Evolutionary conservation across 2,797 vertebrate genomes (phyloP), one percentile per base, ranked within the genome.

Genomic region (Ibycter americanus): DNA sequence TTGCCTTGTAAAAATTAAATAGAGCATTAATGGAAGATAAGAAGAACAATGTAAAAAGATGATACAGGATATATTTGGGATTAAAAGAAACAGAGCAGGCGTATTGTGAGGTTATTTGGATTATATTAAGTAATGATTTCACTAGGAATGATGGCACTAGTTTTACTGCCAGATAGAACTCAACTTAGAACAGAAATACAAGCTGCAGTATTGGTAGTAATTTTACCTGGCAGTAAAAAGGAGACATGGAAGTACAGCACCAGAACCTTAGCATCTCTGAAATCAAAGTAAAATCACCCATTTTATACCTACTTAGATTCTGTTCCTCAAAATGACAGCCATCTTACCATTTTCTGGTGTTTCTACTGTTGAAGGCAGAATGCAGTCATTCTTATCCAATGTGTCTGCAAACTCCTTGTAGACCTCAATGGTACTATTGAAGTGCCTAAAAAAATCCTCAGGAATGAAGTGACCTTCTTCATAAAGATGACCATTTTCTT

Each of bases 381-480:
- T 86, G 89, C 98, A 98, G 44, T 98, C 97, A 42, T 93, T 97
- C 83, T 96, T 82, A 96, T 98, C 97, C 89, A 97, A 49, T 26
- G 74, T 85, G 89, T 98, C 97, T 80, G 96, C 97, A 95, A 98
- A 98, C 73, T 98, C 96, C 81, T 97, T 98, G 89, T 98, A 98
- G 78, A 97, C 98, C 83, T 98, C 97, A 70, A 98, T 98, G 74
- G 98, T 98, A 89, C 42, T 98, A 87, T 98, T 98, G 97, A 98
- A 98, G 96, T 97, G 97, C 78, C 91, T 96, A 97, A 98, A 98
- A 97, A 98, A 98, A 15, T 98, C 94, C 97, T 97, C 97, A 77
- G 98, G 98, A 96, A 97, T 83, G 93, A 98, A 98, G 17, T 3
- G 71, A 73, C 76, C 96, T 95, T 95, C 95, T 93, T 98, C 95